Percentiles rank a stretch among this genome's conserved stretches.
phyloP scores from a whole-genome alignment of 2,113 vertebrate species.

The Chascanopsetta lugubris region DNA sequence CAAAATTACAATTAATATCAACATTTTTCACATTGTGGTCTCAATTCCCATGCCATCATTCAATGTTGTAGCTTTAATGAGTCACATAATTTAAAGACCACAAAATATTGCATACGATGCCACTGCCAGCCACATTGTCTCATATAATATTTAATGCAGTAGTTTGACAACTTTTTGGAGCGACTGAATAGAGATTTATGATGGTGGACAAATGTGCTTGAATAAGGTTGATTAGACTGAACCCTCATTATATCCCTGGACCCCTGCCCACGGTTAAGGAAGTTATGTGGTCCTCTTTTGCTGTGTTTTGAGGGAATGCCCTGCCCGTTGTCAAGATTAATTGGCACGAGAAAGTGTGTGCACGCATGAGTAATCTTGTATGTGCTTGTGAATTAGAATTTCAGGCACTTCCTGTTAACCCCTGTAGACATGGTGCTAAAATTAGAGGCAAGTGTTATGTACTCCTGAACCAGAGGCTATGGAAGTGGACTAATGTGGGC shows the following conservation, averaged over 20 bases:
- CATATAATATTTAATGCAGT: neutral
- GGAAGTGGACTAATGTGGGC: slow-evolving; percentile 55
- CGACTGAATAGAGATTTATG: neutral
- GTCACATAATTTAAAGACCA: neutral
- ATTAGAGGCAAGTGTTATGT: slow-evolving; percentile 46
- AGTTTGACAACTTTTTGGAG: neutral
- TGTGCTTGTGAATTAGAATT: slow-evolving; percentile 49
- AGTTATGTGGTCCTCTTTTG: slow-evolving; percentile 25
- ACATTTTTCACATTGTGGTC: neutral
- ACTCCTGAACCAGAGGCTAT: slow-evolving; percentile 53
- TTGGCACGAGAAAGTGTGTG: slow-evolving; percentile 51
- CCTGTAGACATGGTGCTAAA: slow-evolving; percentile 38
- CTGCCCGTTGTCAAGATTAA: slow-evolving; percentile 39
- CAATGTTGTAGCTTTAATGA: neutral
- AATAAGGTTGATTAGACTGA: slow-evolving; percentile 30
- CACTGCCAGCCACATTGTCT: neutral
- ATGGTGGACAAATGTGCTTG: slow-evolving; percentile 4
- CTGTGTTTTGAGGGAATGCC: slow-evolving; percentile 44
- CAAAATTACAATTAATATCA: neutral
- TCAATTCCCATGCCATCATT: neutral
- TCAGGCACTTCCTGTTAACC: slow-evolving; percentile 59
- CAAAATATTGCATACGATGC: neutral
- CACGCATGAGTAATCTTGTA: slow-evolving; percentile 41
- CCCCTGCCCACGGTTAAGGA: slow-evolving; percentile 43
- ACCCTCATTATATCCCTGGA: slow-evolving; percentile 19